These are phyloP conservation scores for Drosophila persimilis DNA, from an alignment of 1,140 invertebrate species.

Conservation along the genomic window DNA sequence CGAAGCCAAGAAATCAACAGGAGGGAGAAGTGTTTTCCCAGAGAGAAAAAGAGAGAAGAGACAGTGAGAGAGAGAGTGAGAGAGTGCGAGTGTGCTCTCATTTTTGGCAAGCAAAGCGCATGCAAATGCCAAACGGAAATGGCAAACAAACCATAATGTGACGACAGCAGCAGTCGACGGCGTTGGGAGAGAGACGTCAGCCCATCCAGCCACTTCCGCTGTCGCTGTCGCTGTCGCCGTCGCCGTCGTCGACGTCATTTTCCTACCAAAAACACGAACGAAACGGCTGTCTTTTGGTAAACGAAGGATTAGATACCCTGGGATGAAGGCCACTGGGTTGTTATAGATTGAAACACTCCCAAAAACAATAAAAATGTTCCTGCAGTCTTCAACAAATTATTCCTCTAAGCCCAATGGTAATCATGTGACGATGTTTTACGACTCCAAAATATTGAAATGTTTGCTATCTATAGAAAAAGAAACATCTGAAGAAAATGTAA, in stretches of 20 bases:
- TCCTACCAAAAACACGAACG: constrained; percentile 51
- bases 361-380: no score
- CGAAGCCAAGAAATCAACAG: constrained; percentile 63
- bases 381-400: no score
- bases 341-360: no score
- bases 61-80: constrained; percentile 2
- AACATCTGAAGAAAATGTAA: no score
- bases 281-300: constrained; percentile 37
- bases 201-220: constrained; percentile 62
- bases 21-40: constrained; percentile 22
- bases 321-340: no score
- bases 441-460: no score
- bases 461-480: no score
- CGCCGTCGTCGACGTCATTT: constrained; percentile 31
- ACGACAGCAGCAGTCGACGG: constrained; percentile 48
- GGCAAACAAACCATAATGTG: constrained; percentile 82
- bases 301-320: constrained; percentile 5
- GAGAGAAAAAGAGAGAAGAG: neutral
- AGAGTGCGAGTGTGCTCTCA: constrained; percentile 24
- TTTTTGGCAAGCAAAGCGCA: constrained; percentile 64
- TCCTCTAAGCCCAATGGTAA: no score
- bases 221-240: constrained; percentile 7
- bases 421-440: no score
- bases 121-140: constrained; percentile 79
- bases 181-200: no score